Evolutionary conservation across 92 coral and sea anemone genomes (phyloP).

Genomic region (Heteractis magnifica): DNA sequence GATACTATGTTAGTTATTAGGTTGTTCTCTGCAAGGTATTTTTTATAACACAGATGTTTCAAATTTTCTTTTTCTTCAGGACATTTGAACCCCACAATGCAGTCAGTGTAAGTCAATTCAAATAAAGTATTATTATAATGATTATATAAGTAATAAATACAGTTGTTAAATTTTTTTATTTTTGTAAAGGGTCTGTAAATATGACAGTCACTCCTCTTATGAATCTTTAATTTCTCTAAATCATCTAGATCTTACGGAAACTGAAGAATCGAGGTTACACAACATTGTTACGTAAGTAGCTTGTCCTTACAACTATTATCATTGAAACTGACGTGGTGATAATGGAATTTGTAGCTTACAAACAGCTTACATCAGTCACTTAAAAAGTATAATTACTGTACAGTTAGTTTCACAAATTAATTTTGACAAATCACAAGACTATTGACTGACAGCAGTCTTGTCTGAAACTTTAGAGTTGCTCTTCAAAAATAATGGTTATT

Average conservation of each 20-base stretch:
- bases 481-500: too few relatives aligned
- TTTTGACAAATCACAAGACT: too few relatives aligned
- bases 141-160: neutral
- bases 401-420: too few relatives aligned
- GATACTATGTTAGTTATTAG: too few relatives aligned
- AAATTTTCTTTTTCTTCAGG: conserved; percentile 17
- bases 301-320: neutral
- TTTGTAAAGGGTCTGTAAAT: too few relatives aligned
- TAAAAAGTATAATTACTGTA: too few relatives aligned
- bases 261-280: conserved; percentile 5
- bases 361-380: neutral
- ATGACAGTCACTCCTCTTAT: neutral
- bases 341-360: too few relatives aligned
- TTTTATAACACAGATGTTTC: neutral
- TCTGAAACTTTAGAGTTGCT: too few relatives aligned
- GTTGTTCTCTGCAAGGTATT: neutral
- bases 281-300: neutral
- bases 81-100: conserved; percentile 56
- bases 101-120: conserved; percentile 35
- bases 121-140: neutral
- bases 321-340: neutral
- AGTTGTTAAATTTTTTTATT: too few relatives aligned
- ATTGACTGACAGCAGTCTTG: too few relatives aligned
- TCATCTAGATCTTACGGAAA: conserved; percentile 9
- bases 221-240: neutral